Conservation (phyloP, 1,140 invertebrate genomes). For the Drosophila ambigua region DNA sequence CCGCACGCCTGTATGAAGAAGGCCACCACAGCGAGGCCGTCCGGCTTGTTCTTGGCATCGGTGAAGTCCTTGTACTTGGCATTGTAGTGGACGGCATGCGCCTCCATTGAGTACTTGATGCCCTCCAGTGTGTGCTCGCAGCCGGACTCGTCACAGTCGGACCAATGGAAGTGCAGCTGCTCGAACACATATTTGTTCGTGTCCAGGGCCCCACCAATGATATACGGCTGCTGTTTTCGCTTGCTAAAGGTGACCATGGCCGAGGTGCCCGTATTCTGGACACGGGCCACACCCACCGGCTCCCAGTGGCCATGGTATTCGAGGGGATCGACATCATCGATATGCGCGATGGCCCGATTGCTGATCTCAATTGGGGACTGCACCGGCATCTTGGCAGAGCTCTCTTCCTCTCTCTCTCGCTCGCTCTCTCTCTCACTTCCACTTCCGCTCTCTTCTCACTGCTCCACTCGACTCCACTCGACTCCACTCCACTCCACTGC, state of each 20-base stretch:
- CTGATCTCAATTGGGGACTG: slow-evolving; percentile 85
- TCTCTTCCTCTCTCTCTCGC: slow-evolving; percentile 5
- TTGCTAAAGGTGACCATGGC: slow-evolving; percentile 83
- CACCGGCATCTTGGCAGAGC: slow-evolving; percentile 72
- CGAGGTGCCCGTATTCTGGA: slow-evolving; percentile 82
- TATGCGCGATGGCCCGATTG: slow-evolving; percentile 84
- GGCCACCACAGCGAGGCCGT: slow-evolving; percentile 91
- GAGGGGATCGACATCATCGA: slow-evolving; percentile 85
- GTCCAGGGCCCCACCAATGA: slow-evolving; percentile 86
- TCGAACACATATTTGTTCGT: slow-evolving; percentile 88
- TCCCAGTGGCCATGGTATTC: slow-evolving; percentile 86
- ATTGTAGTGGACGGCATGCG: slow-evolving; percentile 92
- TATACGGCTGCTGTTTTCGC: slow-evolving; percentile 79
- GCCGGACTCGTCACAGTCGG: slow-evolving; percentile 87
- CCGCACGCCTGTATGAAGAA: slow-evolving; percentile 88
- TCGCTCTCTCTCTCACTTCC: slow-evolving; percentile 10
- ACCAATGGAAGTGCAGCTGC: slow-evolving; percentile 93
- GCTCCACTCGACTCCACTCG: slow-evolving; percentile 4
- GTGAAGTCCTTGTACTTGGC: slow-evolving; percentile 88
- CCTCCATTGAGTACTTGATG: slow-evolving; percentile 88
- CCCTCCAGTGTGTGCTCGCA: slow-evolving; percentile 92
- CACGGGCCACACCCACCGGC: slow-evolving; percentile 76
- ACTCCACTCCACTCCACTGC: slow-evolving; percentile 4
- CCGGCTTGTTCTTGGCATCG: slow-evolving; percentile 88
- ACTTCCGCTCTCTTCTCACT: background rate